Base-by-base conservation (phyloP, 1,140 invertebrate genomes). In the Heliconius eleuchia region DNA sequence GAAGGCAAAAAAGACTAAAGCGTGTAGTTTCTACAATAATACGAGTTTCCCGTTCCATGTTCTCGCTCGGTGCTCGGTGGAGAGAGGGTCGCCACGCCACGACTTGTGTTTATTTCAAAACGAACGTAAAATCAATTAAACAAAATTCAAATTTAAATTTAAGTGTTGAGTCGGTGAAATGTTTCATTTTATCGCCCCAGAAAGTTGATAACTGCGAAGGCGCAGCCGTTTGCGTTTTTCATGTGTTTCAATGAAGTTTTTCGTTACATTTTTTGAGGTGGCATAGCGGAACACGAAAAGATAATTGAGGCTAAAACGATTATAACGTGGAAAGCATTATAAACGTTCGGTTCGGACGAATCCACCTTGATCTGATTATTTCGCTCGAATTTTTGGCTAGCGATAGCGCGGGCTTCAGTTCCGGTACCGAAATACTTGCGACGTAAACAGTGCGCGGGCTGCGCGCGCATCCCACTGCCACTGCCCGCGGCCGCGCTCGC, bases 351-450 rank as follows among this genome's bases (percentile, higher is more conserved):
- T 80, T 80, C 57, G 74, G 60, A 73, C 75, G 79, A 78, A 85
- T 85, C 89, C 86, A 88, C 90, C 90, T 91, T 90, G 90, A 89
- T 90, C 89, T 83, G 88, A 88, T 90, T 89, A 88, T 88, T 84
- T 83, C 73, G 86, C 82, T 84, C 81, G 81, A 84, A 89, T 88
- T 90, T 90, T 91, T 91, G 89, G 89, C 88, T 84, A 86, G 87
- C 86, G 86, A 84, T 85, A 84, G 85, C 82, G 84, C 83, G 85
- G 80, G 80, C 80, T 77, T 85, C 86, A 85, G 89, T 91, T 92
- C 90, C 90, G 90, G 90, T 87, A 90, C 90, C 80, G 87, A 91
- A 92, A 92, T 92, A 92, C 84, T 74, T 84, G 80, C 88, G 84
- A 88, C 89, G 89, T 90, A 90, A 90, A 89, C 89, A 90, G 72